These are phyloP conservation scores for Rhopalosiphum maidis DNA, from an alignment of 1,140 invertebrate genomes.

Conservation along the genomic window DNA sequence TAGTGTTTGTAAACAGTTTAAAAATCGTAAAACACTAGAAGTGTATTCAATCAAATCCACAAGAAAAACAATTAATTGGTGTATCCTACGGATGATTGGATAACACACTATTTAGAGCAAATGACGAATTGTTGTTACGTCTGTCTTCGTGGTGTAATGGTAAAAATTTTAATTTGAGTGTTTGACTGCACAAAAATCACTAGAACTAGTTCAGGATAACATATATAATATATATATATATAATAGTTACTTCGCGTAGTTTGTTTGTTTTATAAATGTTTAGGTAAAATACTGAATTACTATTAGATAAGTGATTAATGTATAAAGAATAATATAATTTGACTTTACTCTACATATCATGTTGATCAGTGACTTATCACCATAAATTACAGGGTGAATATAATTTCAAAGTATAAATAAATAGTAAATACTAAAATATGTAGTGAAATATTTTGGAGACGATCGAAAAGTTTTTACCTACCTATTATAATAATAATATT, in stretches of 20 bases:
- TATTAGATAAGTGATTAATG: neutral
- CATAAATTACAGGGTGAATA: neutral
- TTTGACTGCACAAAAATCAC: neutral
- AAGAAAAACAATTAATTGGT: neutral
- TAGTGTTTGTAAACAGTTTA: neutral
- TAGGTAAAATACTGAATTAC: neutral
- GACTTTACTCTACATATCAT: neutral
- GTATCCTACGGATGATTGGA: neutral
- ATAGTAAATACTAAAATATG: neutral
- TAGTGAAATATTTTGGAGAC: neutral
- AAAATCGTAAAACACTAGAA: neutral
- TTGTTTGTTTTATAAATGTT: neutral
- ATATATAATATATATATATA: neutral
- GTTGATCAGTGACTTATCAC: neutral
- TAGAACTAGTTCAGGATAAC: neutral
- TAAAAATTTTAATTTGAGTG: neutral
- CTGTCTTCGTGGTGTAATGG: constrained; percentile 8
- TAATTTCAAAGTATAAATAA: neutral
- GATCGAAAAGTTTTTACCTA: neutral
- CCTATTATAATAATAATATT: no score
- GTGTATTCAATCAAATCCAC: neutral
- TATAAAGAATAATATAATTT: no score
- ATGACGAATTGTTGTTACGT: constrained; percentile 30
- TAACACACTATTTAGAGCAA: constrained; percentile 32
- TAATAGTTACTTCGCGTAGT: neutral